Conservation (phyloP, 92 coral and sea anemone species). For the Ricordea florida region DNA sequence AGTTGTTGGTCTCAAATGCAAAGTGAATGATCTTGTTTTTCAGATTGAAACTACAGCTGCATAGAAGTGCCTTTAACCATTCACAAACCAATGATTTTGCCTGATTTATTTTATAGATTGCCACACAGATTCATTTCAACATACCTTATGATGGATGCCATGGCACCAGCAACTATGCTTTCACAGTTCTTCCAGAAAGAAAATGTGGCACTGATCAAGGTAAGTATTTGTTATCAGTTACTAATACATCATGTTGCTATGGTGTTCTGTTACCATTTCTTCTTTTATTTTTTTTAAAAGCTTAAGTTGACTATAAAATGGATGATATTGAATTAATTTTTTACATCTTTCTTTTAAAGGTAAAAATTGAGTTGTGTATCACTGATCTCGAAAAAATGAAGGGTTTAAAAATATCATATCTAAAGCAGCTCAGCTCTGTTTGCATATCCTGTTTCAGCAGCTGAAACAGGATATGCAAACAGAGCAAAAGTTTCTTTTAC, state of each 20-base stretch:
- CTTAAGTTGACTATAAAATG: too few species aligned
- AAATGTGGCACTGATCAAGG: slow-evolving; percentile 14
- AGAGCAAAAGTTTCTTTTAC: neutral
- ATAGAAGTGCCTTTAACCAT: neutral
- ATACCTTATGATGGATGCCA: slow-evolving; percentile 10
- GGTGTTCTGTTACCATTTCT: neutral
- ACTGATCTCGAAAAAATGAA: neutral
- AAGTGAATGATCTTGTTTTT: neutral
- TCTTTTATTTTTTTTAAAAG: neutral
- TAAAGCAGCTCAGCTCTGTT: too few species aligned
- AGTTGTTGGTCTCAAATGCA: slow-evolving; percentile 9
- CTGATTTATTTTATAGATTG: neutral
- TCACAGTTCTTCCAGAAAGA: slow-evolving; percentile 21
- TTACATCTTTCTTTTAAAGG: neutral
- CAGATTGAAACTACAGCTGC: neutral
- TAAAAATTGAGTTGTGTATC: neutral
- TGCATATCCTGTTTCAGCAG: too few species aligned
- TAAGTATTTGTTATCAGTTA: too few species aligned
- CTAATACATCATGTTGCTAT: too few species aligned
- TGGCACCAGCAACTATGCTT: slow-evolving; percentile 18
- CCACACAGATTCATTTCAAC: slow-evolving; percentile 26
- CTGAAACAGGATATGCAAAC: neutral
- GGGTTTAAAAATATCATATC: neutral
- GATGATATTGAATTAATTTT: too few species aligned
- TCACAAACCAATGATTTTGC: neutral